Evolutionary conservation across 2,888 invertebrate genomes (phyloP).

Genomic region (Clivina fossor): DNA sequence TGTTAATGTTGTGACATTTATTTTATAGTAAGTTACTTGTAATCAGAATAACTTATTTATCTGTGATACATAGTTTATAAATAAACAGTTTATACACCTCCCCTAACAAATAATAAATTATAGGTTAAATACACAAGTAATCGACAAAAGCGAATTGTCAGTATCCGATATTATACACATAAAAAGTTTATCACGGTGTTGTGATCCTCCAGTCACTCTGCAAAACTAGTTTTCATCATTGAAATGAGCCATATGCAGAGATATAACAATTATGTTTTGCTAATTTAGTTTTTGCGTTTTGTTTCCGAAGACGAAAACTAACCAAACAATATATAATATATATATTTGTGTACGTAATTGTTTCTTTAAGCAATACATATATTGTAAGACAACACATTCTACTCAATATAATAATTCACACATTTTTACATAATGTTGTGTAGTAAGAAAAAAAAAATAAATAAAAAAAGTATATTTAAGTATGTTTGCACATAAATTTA

Average conservation of each 20-base stretch:
- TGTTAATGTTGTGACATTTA: too few species aligned
- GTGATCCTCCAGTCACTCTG: constrained; percentile 41
- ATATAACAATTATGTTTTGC: not conserved
- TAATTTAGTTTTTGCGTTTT: constrained; percentile 25
- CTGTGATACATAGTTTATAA: constrained; percentile 33
- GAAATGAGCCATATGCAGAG: constrained; percentile 26
- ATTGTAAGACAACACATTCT: constrained; percentile 22
- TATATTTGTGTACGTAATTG: constrained; percentile 17
- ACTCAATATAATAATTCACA: constrained; percentile 28
- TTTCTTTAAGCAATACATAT: constrained; percentile 28
- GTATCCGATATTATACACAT: constrained; percentile 15
- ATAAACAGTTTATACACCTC: constrained; percentile 32
- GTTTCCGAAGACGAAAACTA: constrained; percentile 12
- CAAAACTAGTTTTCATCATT: constrained; percentile 18
- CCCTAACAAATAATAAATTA: constrained; percentile 33
- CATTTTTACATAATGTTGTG: constrained; percentile 23
- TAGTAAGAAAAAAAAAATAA: constrained; percentile 16
- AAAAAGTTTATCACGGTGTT: constrained; percentile 37
- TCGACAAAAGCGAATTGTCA: constrained; percentile 18
- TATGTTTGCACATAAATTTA: constrained; percentile 33
- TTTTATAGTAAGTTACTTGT: constrained; percentile 23
- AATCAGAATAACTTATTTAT: constrained; percentile 30
- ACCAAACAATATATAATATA: not conserved
- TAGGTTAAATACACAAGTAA: constrained; percentile 30
- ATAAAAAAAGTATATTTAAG: constrained; percentile 26